Evolutionary conservation across 2,888 invertebrate species (phyloP).

Genomic region (Harpalus rubripes): DNA sequence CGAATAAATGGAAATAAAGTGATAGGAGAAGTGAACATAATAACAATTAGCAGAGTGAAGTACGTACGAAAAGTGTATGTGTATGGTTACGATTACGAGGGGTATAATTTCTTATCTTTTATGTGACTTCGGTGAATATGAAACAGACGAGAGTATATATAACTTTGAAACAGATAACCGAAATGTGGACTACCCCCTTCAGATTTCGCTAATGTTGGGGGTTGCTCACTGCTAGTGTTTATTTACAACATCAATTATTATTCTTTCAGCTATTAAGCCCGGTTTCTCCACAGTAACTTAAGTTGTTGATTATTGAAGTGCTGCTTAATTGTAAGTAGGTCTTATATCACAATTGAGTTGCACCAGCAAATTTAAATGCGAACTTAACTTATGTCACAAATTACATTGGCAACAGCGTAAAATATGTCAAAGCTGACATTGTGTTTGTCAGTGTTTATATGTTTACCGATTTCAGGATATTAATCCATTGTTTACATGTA

Average conservation of each 20-base stretch:
- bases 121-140: constrained; percentile 40
- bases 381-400: too few species aligned
- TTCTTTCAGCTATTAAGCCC: neutral
- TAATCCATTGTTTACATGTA: too few species aligned
- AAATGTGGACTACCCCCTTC: constrained; percentile 18
- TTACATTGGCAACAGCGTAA: too few species aligned
- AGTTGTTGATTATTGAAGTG: too few species aligned
- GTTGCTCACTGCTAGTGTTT: neutral
- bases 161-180: constrained; percentile 40
- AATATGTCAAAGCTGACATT: too few species aligned
- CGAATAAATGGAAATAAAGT: constrained; percentile 46
- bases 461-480: too few species aligned
- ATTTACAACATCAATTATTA: neutral
- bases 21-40: constrained; percentile 44
- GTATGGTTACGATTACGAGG: constrained; percentile 47
- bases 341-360: too few species aligned
- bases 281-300: too few species aligned
- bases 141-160: constrained; percentile 25
- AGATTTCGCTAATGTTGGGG: constrained; percentile 36
- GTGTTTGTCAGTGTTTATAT: too few species aligned
- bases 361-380: too few species aligned
- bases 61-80: constrained; percentile 40
- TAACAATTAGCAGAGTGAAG: constrained; percentile 42
- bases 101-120: constrained; percentile 54
- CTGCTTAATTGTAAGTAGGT: too few species aligned